Evolutionary conservation across 2,888 invertebrate species (phyloP), one percentile per base, ranked within the genome.

Genomic region (Incurvaria masculella): DNA sequence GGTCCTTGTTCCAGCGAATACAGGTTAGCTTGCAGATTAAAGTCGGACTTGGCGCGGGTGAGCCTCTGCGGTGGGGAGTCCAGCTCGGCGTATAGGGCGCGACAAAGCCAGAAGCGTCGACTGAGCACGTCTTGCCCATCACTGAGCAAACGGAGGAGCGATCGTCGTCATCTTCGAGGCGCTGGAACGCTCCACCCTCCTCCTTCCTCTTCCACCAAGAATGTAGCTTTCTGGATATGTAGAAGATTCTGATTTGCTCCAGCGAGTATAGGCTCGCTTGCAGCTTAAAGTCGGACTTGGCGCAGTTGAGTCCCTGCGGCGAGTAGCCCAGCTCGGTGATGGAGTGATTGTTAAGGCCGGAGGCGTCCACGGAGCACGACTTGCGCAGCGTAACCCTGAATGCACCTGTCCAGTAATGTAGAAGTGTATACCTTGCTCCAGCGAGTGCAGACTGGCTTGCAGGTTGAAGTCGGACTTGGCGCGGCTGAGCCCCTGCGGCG

Each of bases 401-500:
- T 10, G 23, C 66, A 88, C 87, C 67, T 85, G 83, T 61, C 83
- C 85, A n/a, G n/a, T n/a, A n/a, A n/a, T n/a, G n/a, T n/a, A n/a
- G n/a, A n/a, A n/a, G n/a, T n/a, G n/a, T n/a, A n/a, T 66, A 88
- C 88, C 87, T 68, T 85, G 84, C 61, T 83, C 85, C 47, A 84
- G 79, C 27, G 84, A 85, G 57, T 89, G 84, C 46, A 86, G 82
- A 51, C 87, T 88, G 42, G 87, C 84, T 65, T 88, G 88, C 55
- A 94, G 72, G 73, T 94, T 93, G 61, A 88, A 91, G 67, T 94
- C 94, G 16, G 94, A 94, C 69, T 92, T 91, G 55, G 94, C 93
- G 58, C 93, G 83, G 41, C 89, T 87, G 23, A 89, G 65, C 4
- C 85, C 84, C 58, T 85, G 83, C 43, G 84, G 69, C 33, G 86